These are phyloP conservation scores for Limonius californicus DNA, from an alignment of 1,140 invertebrate species.

Conservation along the genomic window DNA sequence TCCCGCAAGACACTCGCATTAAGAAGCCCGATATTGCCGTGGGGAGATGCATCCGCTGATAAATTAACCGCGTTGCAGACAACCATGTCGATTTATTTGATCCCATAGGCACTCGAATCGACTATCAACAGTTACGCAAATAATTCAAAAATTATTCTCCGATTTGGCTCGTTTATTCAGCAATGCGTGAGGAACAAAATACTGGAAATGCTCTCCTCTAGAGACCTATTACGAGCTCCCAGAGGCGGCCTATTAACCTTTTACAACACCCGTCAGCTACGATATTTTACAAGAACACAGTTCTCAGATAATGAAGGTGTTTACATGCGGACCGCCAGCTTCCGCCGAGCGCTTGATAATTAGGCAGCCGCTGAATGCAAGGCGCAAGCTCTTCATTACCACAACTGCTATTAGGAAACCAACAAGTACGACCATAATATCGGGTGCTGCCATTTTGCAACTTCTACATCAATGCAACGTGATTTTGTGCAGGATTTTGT, in stretches of 20 bases:
- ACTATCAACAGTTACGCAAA: conserved; percentile 7
- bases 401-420: conserved; percentile 16
- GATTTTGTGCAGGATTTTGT: too few species aligned
- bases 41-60: background rate
- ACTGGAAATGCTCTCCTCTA: conserved; percentile 21
- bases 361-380: conserved; percentile 28
- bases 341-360: conserved; percentile 28
- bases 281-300: conserved; percentile 31
- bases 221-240: conserved; percentile 29
- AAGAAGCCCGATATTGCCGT: background rate
- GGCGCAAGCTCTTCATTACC: conserved; percentile 29
- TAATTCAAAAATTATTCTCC: conserved; percentile 15
- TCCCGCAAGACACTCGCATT: background rate
- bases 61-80: background rate
- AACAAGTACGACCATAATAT: conserved; percentile 1
- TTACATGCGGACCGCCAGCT: conserved; percentile 33
- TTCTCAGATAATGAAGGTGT: conserved; percentile 33
- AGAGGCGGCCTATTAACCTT: conserved; percentile 32
- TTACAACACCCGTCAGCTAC: conserved; percentile 27
- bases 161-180: conserved; percentile 29
- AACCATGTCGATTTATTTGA: conserved; percentile 1
- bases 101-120: background rate
- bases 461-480: background rate
- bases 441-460: background rate
- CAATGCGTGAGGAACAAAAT: conserved; percentile 25